Conservation (phyloP, 2,113 vertebrate genomes). For the Percina caprodes region DNA sequence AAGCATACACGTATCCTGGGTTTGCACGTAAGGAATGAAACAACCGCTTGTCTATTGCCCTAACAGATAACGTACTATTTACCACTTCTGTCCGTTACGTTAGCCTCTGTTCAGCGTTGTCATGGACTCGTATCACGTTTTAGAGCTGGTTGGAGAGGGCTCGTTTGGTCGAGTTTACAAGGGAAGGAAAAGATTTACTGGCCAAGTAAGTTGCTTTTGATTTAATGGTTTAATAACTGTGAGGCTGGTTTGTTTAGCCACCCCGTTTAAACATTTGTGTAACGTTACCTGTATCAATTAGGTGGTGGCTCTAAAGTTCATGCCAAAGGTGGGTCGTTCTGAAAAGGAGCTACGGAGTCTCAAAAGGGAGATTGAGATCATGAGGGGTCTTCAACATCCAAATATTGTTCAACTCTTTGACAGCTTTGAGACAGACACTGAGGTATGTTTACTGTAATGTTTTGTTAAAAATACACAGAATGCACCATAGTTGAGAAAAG, state of each 20-base stretch:
- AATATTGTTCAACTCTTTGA: slow-evolving; percentile 95
- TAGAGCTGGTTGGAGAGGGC: slow-evolving; percentile 94
- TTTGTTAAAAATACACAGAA: not conserved
- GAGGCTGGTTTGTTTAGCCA: not conserved
- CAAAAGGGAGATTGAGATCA: slow-evolving; percentile 93
- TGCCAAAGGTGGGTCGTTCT: slow-evolving; percentile 92
- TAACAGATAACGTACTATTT: not conserved
- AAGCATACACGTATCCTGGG: not conserved
- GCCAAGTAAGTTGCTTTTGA: slow-evolving; percentile 85
- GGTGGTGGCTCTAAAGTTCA: slow-evolving; percentile 98
- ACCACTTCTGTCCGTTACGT: not conserved
- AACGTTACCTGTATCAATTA: slow-evolving; percentile 60
- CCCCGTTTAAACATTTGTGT: not conserved
- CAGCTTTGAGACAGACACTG: slow-evolving; percentile 94
- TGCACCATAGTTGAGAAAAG: not conserved
- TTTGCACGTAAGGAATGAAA: not conserved
- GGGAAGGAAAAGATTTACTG: slow-evolving; percentile 89
- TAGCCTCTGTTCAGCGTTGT: not conserved
- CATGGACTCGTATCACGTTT: slow-evolving; percentile 92
- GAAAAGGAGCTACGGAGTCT: slow-evolving; percentile 93
- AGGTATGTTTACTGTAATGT: slow-evolving; percentile 78
- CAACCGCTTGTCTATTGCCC: not conserved
- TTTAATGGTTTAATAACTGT: not conserved
- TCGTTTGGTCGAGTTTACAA: slow-evolving; percentile 96
- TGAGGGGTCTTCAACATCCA: slow-evolving; percentile 92